Evolutionary conservation across 2,113 vertebrate species (phyloP), one percentile per base, ranked within the genome.

Genomic region (Clinocottus analis): DNA sequence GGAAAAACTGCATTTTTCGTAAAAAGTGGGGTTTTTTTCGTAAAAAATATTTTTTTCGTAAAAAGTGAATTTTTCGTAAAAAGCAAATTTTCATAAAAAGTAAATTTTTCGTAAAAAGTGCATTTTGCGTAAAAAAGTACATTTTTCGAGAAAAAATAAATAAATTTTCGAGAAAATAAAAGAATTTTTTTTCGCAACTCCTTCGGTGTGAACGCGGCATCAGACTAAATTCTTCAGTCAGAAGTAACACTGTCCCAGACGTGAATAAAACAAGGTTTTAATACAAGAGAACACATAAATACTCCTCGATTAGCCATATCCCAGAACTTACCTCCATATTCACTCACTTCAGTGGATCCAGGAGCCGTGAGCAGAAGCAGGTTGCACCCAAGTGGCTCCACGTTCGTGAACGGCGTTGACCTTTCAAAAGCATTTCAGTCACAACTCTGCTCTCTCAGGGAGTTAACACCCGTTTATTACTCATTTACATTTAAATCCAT

Each of bases 401-500:
- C 25, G 29, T 33, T 47, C 71, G 55, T 51, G n/a, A 53, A 33
- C 41, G 19, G 21, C 13, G 5, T 29, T 60, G 45, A 62, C 69
- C 43, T 64, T 71, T 47, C 39, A 51, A 6, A 29, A 70, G 67
- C 27, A 73, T 77, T 73, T 77, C 72, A 68, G 35, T 75, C 35
- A 67, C 9, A 4, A 25, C 35, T 64, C 5, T 45, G 4, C 37
- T 1, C 51, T 51, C 43, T 14, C 31, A 25, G 7, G 3, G 27
- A 41, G 47, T 68, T 51, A 62, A 62, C 76, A 79, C 83, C 71
- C 75, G 35, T 82, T 89, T 84, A 79, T 86, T 33, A 27, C 60
- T 88, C 74, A 90, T 93, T 93, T 92, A 79, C 81, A 90, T 94
- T 89, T 88, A 90, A 90, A 93, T 90, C 51, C 80, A 74, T 59